Base-by-base conservation (phyloP, 1,140 invertebrate species). In the Zeugodacus cucurbitae region DNA sequence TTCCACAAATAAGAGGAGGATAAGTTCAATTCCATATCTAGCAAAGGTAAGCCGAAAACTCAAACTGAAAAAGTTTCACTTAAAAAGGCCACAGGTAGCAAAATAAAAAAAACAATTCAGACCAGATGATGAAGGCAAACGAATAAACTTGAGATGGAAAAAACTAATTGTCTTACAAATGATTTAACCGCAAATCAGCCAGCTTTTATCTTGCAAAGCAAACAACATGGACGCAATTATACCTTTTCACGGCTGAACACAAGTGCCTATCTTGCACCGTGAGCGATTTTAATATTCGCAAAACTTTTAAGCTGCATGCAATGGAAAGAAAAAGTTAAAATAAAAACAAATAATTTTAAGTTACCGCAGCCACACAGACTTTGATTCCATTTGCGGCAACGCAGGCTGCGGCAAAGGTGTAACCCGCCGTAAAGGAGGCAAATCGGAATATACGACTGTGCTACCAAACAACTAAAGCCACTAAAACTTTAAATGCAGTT, bases 401-500 rank as follows among this genome's bases (percentile, higher is more conserved):
- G 34, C n/a, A 11, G 11, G 48, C 3, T 54, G 48, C 14, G 0
- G 17, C 48, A 29, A 26, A 82, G 37, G 74, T 82, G 74, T 48
- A 82, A 48, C n/a, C 8, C 1, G 22, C 7, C 26, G 41, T 41
- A 74, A 74, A 32, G 32, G 5, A 74, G 14, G 17, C 32, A 74
- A 74, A 74, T 82, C 11, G n/a, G 44, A 22, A 82, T 14, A 48
- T n/a, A 17, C 20, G 26, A 82, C 70, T 8, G 37, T 22, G 34
- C 4, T 74, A 48, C 74, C 74, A 5, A 82, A 34, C n/a, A 48
- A 22, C 41, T 20, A 29, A 82, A 82, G 74, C 74, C 74, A 29
- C 74, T 82, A 82, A 82, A 82, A 82, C 74, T 82, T 82, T 82
- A 82, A 82, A 74, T 74, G 32, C 37, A 74, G 34, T 74, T 74